Percentiles rank a stretch among this genome's conserved stretches.
phyloP scores from a whole-genome alignment of 2,888 invertebrate species.

The Aleiodes testaceus region DNA sequence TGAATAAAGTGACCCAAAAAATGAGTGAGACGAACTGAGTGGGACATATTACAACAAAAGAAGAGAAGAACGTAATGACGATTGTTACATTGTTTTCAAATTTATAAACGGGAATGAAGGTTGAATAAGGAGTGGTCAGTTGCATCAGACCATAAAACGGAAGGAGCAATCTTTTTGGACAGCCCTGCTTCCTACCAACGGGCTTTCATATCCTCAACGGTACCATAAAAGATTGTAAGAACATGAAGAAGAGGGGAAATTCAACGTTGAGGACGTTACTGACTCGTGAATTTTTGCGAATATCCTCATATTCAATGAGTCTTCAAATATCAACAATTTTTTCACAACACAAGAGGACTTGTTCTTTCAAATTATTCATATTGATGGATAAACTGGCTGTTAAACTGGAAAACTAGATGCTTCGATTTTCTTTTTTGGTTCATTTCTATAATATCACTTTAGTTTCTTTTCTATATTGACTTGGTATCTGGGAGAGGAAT shows the following conservation, averaged over 20 bases:
- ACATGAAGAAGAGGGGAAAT: slow-evolving; percentile 33
- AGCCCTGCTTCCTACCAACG: slow-evolving; percentile 48
- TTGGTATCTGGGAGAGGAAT: too few species aligned
- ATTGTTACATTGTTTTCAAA: slow-evolving; percentile 17
- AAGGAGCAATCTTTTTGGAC: slow-evolving; percentile 59
- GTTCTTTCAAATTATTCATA: too few species aligned
- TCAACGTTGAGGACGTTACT: slow-evolving; percentile 55
- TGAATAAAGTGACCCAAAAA: slow-evolving; percentile 42
- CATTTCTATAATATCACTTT: too few species aligned
- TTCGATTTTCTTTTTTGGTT: too few species aligned
- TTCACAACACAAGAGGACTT: too few species aligned
- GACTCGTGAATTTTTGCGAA: slow-evolving; percentile 49
- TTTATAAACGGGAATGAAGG: slow-evolving; percentile 10
- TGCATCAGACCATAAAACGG: slow-evolving; percentile 64
- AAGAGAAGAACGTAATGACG: background rate
- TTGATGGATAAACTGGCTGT: too few species aligned
- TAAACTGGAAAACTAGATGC: too few species aligned
- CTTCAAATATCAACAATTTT: slow-evolving; percentile 24
- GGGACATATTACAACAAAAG: background rate
- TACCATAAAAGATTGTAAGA: slow-evolving; percentile 9
- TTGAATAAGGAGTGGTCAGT: slow-evolving; percentile 64
- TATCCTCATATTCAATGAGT: background rate
- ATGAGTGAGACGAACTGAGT: background rate
- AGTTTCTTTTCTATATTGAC: too few species aligned
- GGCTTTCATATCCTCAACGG: slow-evolving; percentile 14